Evolutionary conservation across 2,113 vertebrate genomes (phyloP).

Genomic region (Sterna hirundo): DNA sequence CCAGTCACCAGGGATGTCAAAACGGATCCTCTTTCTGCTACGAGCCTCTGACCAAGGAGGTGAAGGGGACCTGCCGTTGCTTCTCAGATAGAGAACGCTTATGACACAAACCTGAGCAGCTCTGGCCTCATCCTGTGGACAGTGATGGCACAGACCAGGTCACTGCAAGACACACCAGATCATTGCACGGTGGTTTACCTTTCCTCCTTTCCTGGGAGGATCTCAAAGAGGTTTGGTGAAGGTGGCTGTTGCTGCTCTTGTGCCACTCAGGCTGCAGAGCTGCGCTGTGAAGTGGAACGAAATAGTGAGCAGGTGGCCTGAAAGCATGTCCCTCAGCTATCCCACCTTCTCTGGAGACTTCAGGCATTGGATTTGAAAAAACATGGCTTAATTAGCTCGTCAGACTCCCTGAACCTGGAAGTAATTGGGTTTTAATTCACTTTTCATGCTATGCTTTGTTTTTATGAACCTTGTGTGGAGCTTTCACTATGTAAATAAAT

Average conservation of each 20-base stretch:
- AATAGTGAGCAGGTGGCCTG: neutral
- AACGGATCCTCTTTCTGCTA: neutral
- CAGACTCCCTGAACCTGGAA: slow-evolving; percentile 21
- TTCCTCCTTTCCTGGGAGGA: neutral
- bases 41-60: neutral
- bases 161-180: neutral
- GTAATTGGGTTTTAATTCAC: slow-evolving; percentile 17
- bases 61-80: neutral
- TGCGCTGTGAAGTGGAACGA: neutral
- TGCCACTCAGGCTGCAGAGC: neutral
- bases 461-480: slow-evolving; percentile 37
- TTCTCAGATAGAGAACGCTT: neutral
- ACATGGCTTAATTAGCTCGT: slow-evolving; percentile 12
- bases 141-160: neutral
- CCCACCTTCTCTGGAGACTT: neutral
- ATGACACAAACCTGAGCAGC: neutral
- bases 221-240: neutral
- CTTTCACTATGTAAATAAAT: slow-evolving; percentile 34
- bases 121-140: neutral
- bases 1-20: neutral
- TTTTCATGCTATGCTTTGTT: slow-evolving; percentile 27
- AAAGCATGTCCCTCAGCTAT: neutral
- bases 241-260: neutral
- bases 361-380: neutral
- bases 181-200: neutral